Conservation (phyloP, 2,888 invertebrate species). For the Danaus chrysippus region DNA sequence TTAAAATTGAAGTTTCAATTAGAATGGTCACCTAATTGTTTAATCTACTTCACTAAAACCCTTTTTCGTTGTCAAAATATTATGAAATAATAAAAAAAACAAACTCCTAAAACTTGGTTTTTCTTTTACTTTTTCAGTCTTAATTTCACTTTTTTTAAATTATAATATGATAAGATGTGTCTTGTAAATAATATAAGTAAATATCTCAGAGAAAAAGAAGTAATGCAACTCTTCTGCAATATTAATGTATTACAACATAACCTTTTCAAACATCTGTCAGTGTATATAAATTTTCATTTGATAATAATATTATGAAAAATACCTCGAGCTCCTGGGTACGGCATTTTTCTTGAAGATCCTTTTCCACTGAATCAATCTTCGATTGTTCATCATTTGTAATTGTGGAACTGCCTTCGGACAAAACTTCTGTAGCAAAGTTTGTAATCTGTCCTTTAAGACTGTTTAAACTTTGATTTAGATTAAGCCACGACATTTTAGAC, state of each 20-base stretch:
- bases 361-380: conserved; percentile 48
- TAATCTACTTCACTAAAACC: too few species aligned
- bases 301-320: conserved; percentile 17
- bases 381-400: conserved; percentile 44
- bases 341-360: conserved; percentile 78
- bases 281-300: conserved; percentile 22
- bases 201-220: conserved; percentile 4
- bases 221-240: conserved; percentile 5
- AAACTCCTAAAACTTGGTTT: too few species aligned
- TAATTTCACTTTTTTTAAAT: too few species aligned
- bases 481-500: conserved; percentile 83
- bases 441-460: conserved; percentile 92
- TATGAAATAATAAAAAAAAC: too few species aligned
- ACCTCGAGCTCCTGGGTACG: conserved; percentile 81
- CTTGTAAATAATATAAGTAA: background rate
- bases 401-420: conserved; percentile 85
- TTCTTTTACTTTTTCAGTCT: too few species aligned
- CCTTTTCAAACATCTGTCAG: conserved; percentile 62
- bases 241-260: conserved; percentile 57
- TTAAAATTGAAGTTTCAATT: too few species aligned
- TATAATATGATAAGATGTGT: too few species aligned
- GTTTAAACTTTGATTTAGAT: conserved; percentile 81
- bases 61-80: too few species aligned
- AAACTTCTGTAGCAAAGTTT: conserved; percentile 92
- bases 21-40: too few species aligned